These are phyloP conservation scores for Leptarthrus brevirostris DNA, from an alignment of 2,888 invertebrate genomes.

Conservation along the genomic window DNA sequence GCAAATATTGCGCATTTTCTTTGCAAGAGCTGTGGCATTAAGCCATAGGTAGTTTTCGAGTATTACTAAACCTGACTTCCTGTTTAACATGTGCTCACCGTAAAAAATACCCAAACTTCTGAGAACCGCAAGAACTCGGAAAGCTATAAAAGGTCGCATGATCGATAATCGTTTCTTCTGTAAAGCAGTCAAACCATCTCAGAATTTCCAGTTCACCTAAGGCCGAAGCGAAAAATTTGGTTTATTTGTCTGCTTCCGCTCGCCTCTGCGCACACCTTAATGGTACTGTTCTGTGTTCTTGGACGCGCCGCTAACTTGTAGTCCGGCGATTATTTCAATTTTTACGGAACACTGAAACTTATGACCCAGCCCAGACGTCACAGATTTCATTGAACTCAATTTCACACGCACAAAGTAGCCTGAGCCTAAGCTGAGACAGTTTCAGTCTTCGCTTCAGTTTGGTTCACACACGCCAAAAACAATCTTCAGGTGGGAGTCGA, in stretches of 20 bases:
- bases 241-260: not conserved
- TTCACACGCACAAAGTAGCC: slow-evolving; percentile 44
- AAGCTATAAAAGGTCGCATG: not conserved
- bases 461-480: slow-evolving; percentile 29
- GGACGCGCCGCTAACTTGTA: not conserved
- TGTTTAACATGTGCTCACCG: too few relatives aligned
- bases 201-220: not conserved
- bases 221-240: not conserved
- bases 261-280: not conserved
- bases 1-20: too few relatives aligned
- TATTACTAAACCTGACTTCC: too few relatives aligned
- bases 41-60: too few relatives aligned
- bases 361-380: slow-evolving; percentile 44
- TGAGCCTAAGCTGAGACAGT: slow-evolving; percentile 22
- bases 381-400: slow-evolving; percentile 48
- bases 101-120: too few relatives aligned
- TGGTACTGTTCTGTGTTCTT: not conserved
- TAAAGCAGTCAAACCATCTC: not conserved
- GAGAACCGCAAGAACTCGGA: too few relatives aligned
- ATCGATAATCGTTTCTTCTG: slow-evolving; percentile 3
- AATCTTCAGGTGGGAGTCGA: slow-evolving; percentile 34
- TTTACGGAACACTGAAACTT: slow-evolving; percentile 25
- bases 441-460: slow-evolving; percentile 4
- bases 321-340: slow-evolving; percentile 1
- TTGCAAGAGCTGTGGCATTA: too few relatives aligned